Percentiles rank a stretch among this genome's conserved stretches.
Evolutionary conservation across 2,113 vertebrate species (phyloP).

Genomic region (Alosa alosa): DNA sequence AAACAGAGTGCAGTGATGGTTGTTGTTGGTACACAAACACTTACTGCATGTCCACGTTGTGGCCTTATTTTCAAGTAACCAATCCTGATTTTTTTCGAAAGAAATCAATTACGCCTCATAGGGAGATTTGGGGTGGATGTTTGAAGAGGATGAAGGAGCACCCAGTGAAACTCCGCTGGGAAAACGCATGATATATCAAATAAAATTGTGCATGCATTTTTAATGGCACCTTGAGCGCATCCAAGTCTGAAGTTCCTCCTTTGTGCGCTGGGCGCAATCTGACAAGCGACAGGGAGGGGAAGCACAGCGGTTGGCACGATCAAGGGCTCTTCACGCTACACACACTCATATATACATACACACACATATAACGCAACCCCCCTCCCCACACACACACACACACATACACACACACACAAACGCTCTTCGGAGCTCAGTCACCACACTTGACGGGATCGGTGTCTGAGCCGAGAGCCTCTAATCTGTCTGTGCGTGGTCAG

Average conservation of each 20-base stretch:
- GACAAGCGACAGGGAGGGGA: constrained; percentile 42
- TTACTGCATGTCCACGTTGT: neutral
- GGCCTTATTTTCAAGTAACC: neutral
- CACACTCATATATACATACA: constrained; percentile 24
- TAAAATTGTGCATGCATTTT: constrained; percentile 33
- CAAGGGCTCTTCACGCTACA: constrained; percentile 45
- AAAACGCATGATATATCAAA: constrained; percentile 32
- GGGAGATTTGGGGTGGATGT: constrained; percentile 29
- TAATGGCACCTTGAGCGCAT: constrained; percentile 50
- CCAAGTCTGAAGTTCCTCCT: constrained; percentile 38
- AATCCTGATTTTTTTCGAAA: neutral
- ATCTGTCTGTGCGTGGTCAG: constrained; percentile 39
- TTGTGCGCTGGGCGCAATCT: constrained; percentile 38
- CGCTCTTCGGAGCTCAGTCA: constrained; percentile 10
- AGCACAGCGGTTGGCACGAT: constrained; percentile 39
- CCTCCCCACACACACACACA: constrained; percentile 22
- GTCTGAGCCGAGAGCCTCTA: constrained; percentile 45
- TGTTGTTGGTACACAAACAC: neutral
- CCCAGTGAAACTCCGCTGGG: neutral
- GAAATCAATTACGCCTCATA: constrained; percentile 23
- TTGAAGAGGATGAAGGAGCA: constrained; percentile 37
- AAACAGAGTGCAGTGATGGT: neutral
- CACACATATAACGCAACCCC: neutral
- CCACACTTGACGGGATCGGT: constrained; percentile 38
- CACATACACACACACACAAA: constrained; percentile 24